These are phyloP conservation scores for Halcyon malimbica DNA, from an alignment of 2,113 vertebrate species.

Conservation along the genomic window DNA sequence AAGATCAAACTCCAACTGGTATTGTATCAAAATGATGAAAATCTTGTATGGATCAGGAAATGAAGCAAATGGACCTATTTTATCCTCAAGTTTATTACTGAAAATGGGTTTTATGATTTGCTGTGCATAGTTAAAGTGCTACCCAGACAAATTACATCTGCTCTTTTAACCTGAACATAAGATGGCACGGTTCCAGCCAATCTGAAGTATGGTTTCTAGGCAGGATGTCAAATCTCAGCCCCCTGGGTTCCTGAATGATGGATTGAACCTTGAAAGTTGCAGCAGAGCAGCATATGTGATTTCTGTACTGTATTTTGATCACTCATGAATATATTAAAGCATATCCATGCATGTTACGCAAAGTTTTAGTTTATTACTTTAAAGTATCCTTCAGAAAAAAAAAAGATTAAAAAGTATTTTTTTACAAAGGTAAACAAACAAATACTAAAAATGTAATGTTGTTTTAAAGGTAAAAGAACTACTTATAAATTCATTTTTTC, in stretches of 20 bases:
- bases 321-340: constrained; percentile 65
- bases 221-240: constrained; percentile 71
- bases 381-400: background rate
- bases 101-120: constrained; percentile 69
- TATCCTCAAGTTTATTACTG: constrained; percentile 67
- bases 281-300: constrained; percentile 66
- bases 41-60: constrained; percentile 59
- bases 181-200: constrained; percentile 73
- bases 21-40: constrained; percentile 44
- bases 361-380: background rate
- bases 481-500: background rate
- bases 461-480: background rate
- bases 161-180: constrained; percentile 77
- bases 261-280: constrained; percentile 72
- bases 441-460: background rate
- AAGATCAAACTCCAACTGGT: constrained; percentile 34
- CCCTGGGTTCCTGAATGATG: constrained; percentile 66
- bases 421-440: background rate
- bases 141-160: constrained; percentile 75
- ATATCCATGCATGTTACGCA: constrained; percentile 23
- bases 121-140: constrained; percentile 67
- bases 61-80: constrained; percentile 53
- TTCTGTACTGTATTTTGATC: constrained; percentile 62
- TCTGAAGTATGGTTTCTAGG: constrained; percentile 69
- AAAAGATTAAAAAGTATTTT: background rate